phyloP scores from a whole-genome alignment of 2,888 invertebrate genomes.

The Leptothorax acervorum region DNA sequence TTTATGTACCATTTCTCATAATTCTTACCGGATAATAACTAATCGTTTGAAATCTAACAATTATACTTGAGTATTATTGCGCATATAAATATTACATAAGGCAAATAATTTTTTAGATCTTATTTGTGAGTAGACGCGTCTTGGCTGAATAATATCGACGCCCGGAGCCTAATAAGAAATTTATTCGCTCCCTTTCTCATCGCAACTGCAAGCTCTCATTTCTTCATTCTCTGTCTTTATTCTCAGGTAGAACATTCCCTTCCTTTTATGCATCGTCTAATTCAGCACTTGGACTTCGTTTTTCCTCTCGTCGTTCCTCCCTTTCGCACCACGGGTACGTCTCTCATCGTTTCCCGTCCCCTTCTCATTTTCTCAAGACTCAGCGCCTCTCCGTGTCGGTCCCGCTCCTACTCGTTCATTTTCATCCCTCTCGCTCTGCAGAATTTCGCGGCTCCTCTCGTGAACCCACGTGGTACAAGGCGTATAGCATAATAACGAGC shows the following conservation, averaged over 20 bases:
- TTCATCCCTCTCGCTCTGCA: constrained; percentile 54
- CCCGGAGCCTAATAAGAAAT: constrained; percentile 5
- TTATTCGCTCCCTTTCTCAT: constrained; percentile 31
- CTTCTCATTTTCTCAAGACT: constrained; percentile 49
- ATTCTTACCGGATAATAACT: background rate
- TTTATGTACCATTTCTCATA: background rate
- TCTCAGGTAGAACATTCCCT: constrained; percentile 30
- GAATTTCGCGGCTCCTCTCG: constrained; percentile 63
- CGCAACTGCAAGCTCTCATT: constrained; percentile 17
- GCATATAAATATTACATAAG: background rate
- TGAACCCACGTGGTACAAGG: constrained; percentile 64
- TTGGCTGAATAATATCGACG: background rate
- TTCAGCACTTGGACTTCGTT: constrained; percentile 50
- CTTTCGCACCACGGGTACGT: constrained; percentile 14
- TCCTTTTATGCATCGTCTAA: constrained; percentile 54
- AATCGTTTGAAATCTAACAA: background rate
- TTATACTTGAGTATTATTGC: background rate
- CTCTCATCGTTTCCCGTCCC: constrained; percentile 41
- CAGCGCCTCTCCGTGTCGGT: constrained; percentile 26
- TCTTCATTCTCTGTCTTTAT: constrained; percentile 37
- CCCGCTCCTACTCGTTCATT: constrained; percentile 36
- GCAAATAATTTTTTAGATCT: background rate
- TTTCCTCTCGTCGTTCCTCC: constrained; percentile 9
- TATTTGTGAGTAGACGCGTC: background rate
- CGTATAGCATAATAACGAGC: constrained; percentile 74